Evolutionary conservation across 2,113 vertebrate species (phyloP), one percentile per base, ranked within the genome.

Genomic region (Perca schrenkii): DNA sequence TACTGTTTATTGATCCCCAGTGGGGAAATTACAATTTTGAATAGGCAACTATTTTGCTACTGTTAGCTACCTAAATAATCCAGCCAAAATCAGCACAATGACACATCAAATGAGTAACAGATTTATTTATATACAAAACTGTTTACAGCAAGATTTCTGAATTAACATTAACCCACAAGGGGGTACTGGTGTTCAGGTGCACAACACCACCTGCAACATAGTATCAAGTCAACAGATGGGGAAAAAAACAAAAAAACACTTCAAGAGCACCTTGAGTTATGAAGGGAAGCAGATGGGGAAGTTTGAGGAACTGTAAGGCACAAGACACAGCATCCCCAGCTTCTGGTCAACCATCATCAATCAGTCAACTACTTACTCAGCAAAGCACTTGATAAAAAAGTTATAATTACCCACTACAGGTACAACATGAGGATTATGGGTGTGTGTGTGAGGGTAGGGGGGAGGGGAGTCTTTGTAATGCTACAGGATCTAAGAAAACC

Each of bases 71-170:
- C 25, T 28, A 34, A 36, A 28, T 14, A 66, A 71, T 19, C 6
- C 12, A 58, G 16, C 25, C 12, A 49, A 79, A 70, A 63, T 62
- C 46, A 65, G 25, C 15, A 82, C 34, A 40, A 25, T 57, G 22
- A 69, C 52, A 77, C 69, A 72, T 88, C 75, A 87, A 91, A 91
- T 89, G 92, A 94, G 91, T 94, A 93, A 93, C 94, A 91, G 86
- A 91, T 94, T 94, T 94, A 92, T 95, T 94, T 92, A 95, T 94
- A 91, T 95, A 95, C 94, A 95, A 95, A 94, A 95, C 92, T 92
- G 93, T 95, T 94, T 95, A 95, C 94, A 95, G 94, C 94, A 94
- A 92, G 78, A 90, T 93, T 90, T 95, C 86, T 92, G 87, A 90
- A 93, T 94, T 60, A 92, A 92, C 86, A 77, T 80, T 76, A 81